Percentiles rank a stretch among this genome's conserved stretches.
Conservation (phyloP, 2,888 invertebrate genomes). For the Spisula subtruncata region DNA sequence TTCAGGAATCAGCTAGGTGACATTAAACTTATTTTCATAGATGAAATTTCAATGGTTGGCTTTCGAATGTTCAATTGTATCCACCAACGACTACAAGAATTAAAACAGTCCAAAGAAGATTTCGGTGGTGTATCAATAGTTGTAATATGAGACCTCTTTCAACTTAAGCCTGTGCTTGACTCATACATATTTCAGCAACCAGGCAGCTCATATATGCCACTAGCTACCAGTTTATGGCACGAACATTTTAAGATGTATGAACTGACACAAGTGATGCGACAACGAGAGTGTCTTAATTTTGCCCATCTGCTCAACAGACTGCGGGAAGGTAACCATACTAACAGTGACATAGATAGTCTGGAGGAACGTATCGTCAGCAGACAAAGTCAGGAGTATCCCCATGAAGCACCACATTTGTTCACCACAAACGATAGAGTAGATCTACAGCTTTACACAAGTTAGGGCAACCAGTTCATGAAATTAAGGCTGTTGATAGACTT, state of each 20-base stretch:
- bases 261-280: conserved; percentile 66
- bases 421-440: conserved; percentile 39
- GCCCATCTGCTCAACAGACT: conserved; percentile 64
- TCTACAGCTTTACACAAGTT: conserved; percentile 19
- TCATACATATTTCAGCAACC: conserved; percentile 50
- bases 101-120: conserved; percentile 37
- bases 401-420: too few relatives aligned
- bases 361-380: too few relatives aligned
- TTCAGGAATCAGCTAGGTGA: conserved; percentile 52
- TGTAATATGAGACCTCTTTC: conserved; percentile 68
- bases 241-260: conserved; percentile 58
- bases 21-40: conserved; percentile 63
- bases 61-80: conserved; percentile 66
- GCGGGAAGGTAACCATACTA: conserved; percentile 60
- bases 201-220: conserved; percentile 25
- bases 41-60: conserved; percentile 73
- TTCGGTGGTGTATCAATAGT: conserved; percentile 67
- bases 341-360: too few relatives aligned
- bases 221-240: conserved; percentile 44
- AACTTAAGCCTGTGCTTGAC: conserved; percentile 65
- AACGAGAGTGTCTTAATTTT: conserved; percentile 60
- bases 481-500: conserved; percentile 45
- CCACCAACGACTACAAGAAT: conserved; percentile 58
- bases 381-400: too few relatives aligned
- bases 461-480: conserved; percentile 39